Percentiles rank a stretch among this genome's conserved stretches.
These are phyloP conservation scores for Drosophila nebulosa DNA, from an alignment of 1,140 invertebrate species.

Conservation along the genomic window DNA sequence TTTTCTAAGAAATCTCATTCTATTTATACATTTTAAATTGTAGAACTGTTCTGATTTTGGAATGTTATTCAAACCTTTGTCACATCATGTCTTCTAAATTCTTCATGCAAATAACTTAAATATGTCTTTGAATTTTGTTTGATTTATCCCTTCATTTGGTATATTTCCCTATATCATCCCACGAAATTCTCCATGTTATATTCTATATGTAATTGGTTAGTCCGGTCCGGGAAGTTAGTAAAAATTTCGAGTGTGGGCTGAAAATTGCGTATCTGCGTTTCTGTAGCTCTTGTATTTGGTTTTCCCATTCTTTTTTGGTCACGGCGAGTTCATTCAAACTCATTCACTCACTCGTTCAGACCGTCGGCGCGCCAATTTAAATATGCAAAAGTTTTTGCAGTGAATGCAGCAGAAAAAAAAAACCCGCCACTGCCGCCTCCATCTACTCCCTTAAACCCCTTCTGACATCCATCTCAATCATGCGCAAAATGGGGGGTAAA, in stretches of 20 bases:
- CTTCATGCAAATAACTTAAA: not conserved
- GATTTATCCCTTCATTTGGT: conserved; percentile 2
- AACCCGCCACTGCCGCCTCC: conserved; percentile 4
- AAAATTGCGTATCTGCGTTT: not conserved
- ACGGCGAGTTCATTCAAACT: conserved; percentile 76
- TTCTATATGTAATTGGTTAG: conserved; percentile 38
- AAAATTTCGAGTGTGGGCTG: conserved; percentile 24
- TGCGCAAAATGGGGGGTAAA: conserved; percentile 27
- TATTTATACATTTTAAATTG: too few species aligned
- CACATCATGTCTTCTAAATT: too few species aligned
- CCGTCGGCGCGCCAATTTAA: conserved; percentile 54
- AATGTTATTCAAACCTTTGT: too few species aligned
- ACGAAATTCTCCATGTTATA: conserved; percentile 38
- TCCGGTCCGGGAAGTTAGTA: not conserved
- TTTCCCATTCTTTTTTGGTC: conserved; percentile 22
- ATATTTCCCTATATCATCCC: conserved; percentile 18
- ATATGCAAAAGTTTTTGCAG: conserved; percentile 73
- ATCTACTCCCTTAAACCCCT: not conserved
- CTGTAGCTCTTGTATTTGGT: conserved; percentile 7
- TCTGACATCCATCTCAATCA: conserved; percentile 23
- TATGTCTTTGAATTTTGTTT: not conserved
- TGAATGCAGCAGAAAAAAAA: conserved; percentile 59
- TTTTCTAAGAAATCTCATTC: too few species aligned
- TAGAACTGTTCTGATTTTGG: too few species aligned
- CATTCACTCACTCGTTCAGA: conserved; percentile 71